Percentiles rank a stretch among this genome's conserved stretches.
Evolutionary conservation across 2,888 invertebrate species (phyloP).

Genomic region (Cheilosia impressa): DNA sequence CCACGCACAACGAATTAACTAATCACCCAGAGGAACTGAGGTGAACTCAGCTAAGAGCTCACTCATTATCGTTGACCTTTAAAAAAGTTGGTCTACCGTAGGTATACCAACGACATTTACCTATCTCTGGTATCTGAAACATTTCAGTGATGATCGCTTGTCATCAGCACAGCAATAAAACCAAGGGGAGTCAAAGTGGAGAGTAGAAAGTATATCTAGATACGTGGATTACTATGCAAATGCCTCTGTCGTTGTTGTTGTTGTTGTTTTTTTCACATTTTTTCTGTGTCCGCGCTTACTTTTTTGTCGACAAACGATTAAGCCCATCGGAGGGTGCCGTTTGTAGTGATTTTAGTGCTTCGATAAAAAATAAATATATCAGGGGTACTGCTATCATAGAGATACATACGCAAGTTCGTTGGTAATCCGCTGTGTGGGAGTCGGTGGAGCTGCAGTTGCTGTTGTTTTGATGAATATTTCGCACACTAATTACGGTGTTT

Average conservation of each 20-base stretch:
- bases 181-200: slow-evolving; percentile 16
- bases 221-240: slow-evolving; percentile 51
- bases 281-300: neutral
- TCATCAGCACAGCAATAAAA: slow-evolving; percentile 37
- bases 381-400: neutral
- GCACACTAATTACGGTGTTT: slow-evolving; percentile 31
- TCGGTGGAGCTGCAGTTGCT: slow-evolving; percentile 7
- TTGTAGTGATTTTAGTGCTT: slow-evolving; percentile 41
- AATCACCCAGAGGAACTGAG: slow-evolving; percentile 32
- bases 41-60: slow-evolving; percentile 1
- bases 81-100: slow-evolving; percentile 1
- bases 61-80: slow-evolving; percentile 48
- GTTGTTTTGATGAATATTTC: slow-evolving; percentile 11
- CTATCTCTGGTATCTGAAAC: slow-evolving; percentile 30
- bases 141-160: slow-evolving; percentile 52
- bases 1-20: slow-evolving; percentile 70
- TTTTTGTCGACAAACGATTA: slow-evolving; percentile 10
- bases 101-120: neutral
- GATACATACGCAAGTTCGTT: slow-evolving; percentile 49
- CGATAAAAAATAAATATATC: slow-evolving; percentile 6
- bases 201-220: slow-evolving; percentile 51
- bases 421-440: slow-evolving; percentile 38
- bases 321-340: slow-evolving; percentile 47
- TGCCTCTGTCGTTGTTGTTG: slow-evolving; percentile 49
- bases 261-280: slow-evolving; percentile 20